These are phyloP conservation scores for Phalera bucephala DNA, from an alignment of 2,888 invertebrate genomes.

Conservation along the genomic window DNA sequence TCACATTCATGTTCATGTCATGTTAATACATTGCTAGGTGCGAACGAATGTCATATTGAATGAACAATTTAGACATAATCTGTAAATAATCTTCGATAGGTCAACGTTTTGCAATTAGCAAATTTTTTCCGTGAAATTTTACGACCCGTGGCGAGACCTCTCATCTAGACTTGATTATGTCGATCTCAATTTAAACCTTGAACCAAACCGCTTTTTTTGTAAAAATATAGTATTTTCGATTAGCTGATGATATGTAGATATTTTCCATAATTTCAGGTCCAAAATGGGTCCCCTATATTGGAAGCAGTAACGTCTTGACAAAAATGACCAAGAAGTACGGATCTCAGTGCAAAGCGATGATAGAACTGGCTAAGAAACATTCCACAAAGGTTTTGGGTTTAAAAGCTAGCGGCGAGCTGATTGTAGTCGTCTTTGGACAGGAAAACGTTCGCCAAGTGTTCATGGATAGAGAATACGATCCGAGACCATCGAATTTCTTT, in stretches of 20 bases:
- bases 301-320: conserved; percentile 52
- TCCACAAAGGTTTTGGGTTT: conserved; percentile 86
- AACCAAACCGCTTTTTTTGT: no score
- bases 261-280: conserved; percentile 75
- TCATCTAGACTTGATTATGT: no score
- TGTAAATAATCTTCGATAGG: no score
- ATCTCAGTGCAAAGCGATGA: conserved; percentile 84
- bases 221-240: neutral
- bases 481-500: conserved; percentile 88
- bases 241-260: no score
- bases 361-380: conserved; percentile 80
- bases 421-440: conserved; percentile 85
- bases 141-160: no score
- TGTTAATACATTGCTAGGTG: no score
- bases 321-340: conserved; percentile 49
- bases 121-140: no score
- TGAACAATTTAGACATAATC: no score
- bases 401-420: conserved; percentile 83
- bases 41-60: no score
- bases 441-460: conserved; percentile 85
- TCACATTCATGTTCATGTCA: no score
- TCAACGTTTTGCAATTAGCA: no score
- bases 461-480: conserved; percentile 85
- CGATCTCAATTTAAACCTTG: no score
- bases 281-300: conserved; percentile 67